Percentiles rank a stretch among this genome's conserved stretches.
phyloP scores from a whole-genome alignment of 2,888 invertebrate species.

The Acronicta aceris region DNA sequence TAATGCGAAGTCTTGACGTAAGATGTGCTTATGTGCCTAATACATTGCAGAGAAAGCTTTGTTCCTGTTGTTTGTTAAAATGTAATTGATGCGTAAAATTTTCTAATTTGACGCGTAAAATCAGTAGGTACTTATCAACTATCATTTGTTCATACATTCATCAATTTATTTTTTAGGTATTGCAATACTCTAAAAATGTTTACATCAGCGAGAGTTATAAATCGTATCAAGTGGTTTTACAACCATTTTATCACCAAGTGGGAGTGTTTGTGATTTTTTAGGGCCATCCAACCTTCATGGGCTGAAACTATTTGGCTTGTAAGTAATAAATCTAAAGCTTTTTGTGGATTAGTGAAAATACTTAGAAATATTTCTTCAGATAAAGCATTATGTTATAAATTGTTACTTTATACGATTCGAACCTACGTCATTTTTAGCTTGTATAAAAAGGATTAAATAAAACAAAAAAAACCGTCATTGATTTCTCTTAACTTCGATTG shows the following conservation, averaged over 20 bases:
- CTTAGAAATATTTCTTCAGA: conserved; percentile 1
- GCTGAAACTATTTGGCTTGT: conserved; percentile 28
- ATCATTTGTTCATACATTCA: too few relatives aligned
- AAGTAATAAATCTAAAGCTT: conserved; percentile 36
- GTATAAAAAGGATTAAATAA: background rate
- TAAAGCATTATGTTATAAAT: conserved; percentile 6
- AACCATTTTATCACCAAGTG: conserved; percentile 37
- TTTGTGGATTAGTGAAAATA: conserved; percentile 18
- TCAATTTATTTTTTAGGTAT: too few relatives aligned
- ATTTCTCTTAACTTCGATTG: too few relatives aligned
- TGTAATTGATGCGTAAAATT: too few relatives aligned
- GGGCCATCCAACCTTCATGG: conserved; percentile 28
- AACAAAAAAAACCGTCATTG: background rate
- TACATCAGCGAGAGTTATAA: conserved; percentile 41
- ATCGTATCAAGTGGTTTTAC: conserved; percentile 41
- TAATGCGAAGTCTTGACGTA: too few relatives aligned
- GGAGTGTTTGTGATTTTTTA: conserved; percentile 42
- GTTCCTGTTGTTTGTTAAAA: too few relatives aligned
- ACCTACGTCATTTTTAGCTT: background rate
- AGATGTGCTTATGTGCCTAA: too few relatives aligned
- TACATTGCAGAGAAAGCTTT: too few relatives aligned
- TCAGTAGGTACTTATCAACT: too few relatives aligned
- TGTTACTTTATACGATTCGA: conserved; percentile 14
- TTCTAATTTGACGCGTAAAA: too few relatives aligned
- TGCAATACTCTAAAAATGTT: conserved; percentile 23